Evolutionary conservation across 2,888 invertebrate genomes (phyloP).

Genomic region (Epistrophe eligans): DNA sequence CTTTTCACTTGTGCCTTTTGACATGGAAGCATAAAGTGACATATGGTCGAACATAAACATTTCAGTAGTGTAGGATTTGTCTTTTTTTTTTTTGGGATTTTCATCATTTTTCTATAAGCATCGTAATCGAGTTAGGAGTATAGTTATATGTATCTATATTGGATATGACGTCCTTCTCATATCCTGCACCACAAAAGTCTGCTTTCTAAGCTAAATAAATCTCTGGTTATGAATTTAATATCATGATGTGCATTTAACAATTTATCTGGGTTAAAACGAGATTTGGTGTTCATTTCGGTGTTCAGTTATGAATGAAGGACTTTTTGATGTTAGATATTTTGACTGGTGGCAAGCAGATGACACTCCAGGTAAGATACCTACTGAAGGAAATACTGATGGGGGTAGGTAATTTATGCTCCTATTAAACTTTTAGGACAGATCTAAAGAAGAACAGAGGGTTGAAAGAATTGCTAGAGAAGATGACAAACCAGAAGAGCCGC

Average conservation of each 20-base stretch:
- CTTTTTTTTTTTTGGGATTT: not conserved
- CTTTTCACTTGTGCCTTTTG: slow-evolving; percentile 50
- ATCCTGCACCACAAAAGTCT: slow-evolving; percentile 36
- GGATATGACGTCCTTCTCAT: slow-evolving; percentile 28
- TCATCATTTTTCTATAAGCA: not conserved
- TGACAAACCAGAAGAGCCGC: not conserved
- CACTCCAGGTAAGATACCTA: slow-evolving; percentile 2
- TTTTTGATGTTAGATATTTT: slow-evolving; percentile 18
- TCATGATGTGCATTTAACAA: slow-evolving; percentile 70
- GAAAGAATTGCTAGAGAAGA: not conserved
- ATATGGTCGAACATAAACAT: slow-evolving; percentile 71
- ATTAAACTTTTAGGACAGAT: not conserved
- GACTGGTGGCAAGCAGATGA: slow-evolving; percentile 34
- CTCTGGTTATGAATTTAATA: slow-evolving; percentile 69
- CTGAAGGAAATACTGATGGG: not conserved
- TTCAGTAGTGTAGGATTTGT: not conserved
- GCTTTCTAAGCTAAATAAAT: slow-evolving; percentile 53
- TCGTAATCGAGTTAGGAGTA: slow-evolving; percentile 61
- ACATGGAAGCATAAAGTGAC: slow-evolving; percentile 61
- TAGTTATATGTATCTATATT: not conserved
- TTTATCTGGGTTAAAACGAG: slow-evolving; percentile 62
- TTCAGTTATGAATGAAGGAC: slow-evolving; percentile 20
- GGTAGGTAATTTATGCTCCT: slow-evolving; percentile 12
- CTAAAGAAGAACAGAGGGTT: not conserved
- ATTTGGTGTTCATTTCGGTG: slow-evolving; percentile 52